A percentile compares a stretch with the other conserved stretches of the same genome.
These are phyloP conservation scores for Notechis scutatus DNA, from an alignment of 2,113 vertebrate genomes.

Conservation along the genomic window DNA sequence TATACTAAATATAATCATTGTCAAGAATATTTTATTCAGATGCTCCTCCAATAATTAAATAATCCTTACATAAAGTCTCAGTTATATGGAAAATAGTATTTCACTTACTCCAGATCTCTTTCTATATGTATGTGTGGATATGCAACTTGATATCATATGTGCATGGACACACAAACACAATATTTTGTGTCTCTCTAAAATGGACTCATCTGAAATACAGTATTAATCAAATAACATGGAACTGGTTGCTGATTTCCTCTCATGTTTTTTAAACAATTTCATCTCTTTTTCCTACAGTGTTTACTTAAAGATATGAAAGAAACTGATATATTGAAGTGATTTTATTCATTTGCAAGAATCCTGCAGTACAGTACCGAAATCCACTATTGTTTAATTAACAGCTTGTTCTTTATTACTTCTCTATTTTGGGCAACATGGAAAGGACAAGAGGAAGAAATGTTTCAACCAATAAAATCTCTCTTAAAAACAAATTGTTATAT, in stretches of 20 bases:
- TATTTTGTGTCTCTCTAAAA: background rate
- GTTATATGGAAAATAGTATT: background rate
- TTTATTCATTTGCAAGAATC: background rate
- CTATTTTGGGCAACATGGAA: too few relatives aligned
- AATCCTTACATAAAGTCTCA: background rate
- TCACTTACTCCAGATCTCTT: background rate
- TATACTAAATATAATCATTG: background rate
- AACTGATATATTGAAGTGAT: background rate
- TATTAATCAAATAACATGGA: background rate
- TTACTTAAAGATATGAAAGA: too few relatives aligned
- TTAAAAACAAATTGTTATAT: background rate
- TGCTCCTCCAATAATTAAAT: background rate
- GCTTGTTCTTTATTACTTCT: background rate
- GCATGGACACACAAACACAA: background rate
- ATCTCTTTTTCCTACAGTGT: background rate
- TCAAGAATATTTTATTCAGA: background rate
- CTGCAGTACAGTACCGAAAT: background rate
- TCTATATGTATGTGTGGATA: background rate
- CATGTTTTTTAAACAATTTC: background rate
- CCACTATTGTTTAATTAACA: background rate
- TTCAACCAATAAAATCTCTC: background rate
- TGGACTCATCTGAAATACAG: background rate
- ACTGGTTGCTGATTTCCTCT: background rate
- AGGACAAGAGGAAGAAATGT: background rate
- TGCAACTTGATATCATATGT: too few relatives aligned